Evolutionary conservation across 2,888 invertebrate species (phyloP), one percentile per base, ranked within the genome.

Genomic region (Helleia helle): DNA sequence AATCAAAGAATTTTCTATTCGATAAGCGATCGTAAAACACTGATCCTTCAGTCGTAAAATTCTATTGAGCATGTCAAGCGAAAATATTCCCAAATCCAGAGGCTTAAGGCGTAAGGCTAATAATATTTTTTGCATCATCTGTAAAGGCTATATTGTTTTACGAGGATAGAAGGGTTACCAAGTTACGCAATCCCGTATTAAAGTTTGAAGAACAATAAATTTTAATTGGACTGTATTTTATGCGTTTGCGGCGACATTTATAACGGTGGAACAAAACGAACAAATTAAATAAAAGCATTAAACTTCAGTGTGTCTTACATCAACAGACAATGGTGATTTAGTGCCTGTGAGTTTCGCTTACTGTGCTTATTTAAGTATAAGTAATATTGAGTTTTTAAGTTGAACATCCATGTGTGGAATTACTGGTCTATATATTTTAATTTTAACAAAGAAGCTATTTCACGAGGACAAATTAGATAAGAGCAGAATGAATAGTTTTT

Each of bases 141-240:
- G 54, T 58, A 58, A 56, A 56, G 59, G 55, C 56, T 66, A 66
- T 71, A 77, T 73, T 77, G 73, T 79, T 83, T 81, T 76, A 80
- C 64, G 64, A 58, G 34, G 22, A 22, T 58, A 52, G 62, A 79
- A 73, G 75, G 75, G 79, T 77, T 77, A 75, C 77, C 65, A 56
- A 67, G 69, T 75, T 75, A 77, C 74, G 74, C 71, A 75, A 76
- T 67, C 60, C 65, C 63, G 72, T 70, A 69, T 72, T 75, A 74
- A 80, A 75, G 67, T 66, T 74, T 75, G 66, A 67, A 67, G 65
- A 63, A 59, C 56, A 67, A 73, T 77, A 74, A 74, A 74, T 77
- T 79, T 77, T 76, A 77, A 80, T 79, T 76, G 75, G 70, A 66
- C 67, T 70, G 64, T 74, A 75, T 72, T 80, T 79, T 80, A 83